Base-by-base conservation (phyloP, 2,888 invertebrate genomes). In the Peribatodes rhomboidaria region DNA sequence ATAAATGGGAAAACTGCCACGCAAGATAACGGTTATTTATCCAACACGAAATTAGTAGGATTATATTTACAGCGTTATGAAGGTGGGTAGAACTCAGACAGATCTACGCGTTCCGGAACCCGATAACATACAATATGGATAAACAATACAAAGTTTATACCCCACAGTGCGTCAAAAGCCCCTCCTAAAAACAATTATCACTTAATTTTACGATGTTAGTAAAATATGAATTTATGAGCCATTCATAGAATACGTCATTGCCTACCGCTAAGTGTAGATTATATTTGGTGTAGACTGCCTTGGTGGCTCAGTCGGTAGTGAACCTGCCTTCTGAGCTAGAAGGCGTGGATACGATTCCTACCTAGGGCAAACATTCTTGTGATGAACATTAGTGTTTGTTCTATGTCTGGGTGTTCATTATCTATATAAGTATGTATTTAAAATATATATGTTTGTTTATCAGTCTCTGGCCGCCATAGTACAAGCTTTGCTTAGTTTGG, bases 191-290 rank as follows among this genome's bases (percentile, higher is more conserved):
- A 70, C 73, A 76, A 69, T 71, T 74, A 76, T 73, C 63, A 37
- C 50, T 37, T 37, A 50, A 37, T 44, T 78, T 79, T 75, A 80
- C 73, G 78, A 78, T 72, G 72, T 62, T 75, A 74, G 73, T 67
- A 71, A 73, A 41, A 35, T 69, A 74, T 74, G 37, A 75, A 74
- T 81, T 81, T 75, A 81, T 55, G 80, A 73, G 50, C 78, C 58
- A 76, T 81, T 76, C 76, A 74, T 72, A 60, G 7, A 44, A 41
- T 39, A 65, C 63, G 60, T 71, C 65, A 64, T 58, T 22, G 13
- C 44, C 20, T 2, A n/a, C 22, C n/a, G 22, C n/a, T 46, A 20
- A 46, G 7, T n/a, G 46, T 22, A 3, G 11, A 22, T 20, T 18
- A 35, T 16, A 41, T n/a, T 6, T n/a, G n/a, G n/a, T n/a, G n/a